Conservation (phyloP, 2,113 vertebrate genomes). For the Malaclemys terrapin region DNA sequence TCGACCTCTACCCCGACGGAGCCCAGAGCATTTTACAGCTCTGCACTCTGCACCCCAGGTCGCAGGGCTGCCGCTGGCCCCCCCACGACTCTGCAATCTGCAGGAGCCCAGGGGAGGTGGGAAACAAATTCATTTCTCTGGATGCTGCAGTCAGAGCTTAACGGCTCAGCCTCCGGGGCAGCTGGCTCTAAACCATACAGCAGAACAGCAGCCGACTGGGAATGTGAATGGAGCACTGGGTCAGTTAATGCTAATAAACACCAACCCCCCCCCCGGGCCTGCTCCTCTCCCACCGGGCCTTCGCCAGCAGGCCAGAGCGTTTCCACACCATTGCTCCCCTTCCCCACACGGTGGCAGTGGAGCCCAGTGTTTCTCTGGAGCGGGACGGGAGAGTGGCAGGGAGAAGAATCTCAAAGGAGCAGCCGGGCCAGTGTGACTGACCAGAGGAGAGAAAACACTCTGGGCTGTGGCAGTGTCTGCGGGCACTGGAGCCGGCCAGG, state of each 20-base stretch:
- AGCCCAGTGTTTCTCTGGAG: not conserved
- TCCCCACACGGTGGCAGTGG: constrained; percentile 15
- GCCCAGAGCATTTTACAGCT: not conserved
- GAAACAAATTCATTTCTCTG: not conserved
- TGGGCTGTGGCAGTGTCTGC: not conserved
- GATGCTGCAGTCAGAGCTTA: not conserved
- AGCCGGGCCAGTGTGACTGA: not conserved
- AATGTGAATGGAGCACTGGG: not conserved
- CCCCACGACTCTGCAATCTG: not conserved
- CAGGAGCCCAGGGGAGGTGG: not conserved
- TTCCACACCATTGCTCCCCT: too few species aligned
- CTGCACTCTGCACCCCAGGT: not conserved
- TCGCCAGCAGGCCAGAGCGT: not conserved
- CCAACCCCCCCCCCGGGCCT: not conserved
- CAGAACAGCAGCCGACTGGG: not conserved
- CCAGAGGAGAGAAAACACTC: not conserved
- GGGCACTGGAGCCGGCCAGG: too few species aligned
- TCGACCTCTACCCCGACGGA: not conserved
- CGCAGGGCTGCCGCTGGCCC: not conserved
- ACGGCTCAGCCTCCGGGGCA: not conserved
- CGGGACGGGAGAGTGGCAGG: not conserved
- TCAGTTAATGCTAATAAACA: not conserved
- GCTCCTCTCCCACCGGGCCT: not conserved
- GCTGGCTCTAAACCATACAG: not conserved
- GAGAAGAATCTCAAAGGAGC: not conserved